phyloP scores from a whole-genome alignment of 2,797 vertebrate genomes.

The Morus bassanus region DNA sequence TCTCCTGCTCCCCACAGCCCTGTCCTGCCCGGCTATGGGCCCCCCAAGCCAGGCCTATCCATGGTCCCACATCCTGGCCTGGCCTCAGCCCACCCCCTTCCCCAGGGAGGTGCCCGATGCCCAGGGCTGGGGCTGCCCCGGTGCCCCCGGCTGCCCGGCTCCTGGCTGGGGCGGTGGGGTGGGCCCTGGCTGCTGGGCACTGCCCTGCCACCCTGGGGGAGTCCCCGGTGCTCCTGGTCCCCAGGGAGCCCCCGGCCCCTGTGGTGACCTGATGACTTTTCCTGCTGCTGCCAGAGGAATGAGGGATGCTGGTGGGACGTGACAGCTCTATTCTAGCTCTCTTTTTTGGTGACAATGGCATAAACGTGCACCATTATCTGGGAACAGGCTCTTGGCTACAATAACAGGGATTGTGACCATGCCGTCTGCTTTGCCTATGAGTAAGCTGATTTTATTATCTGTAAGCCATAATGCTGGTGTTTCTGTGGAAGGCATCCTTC shows the following conservation, averaged over 20 bases:
- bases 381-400: background rate
- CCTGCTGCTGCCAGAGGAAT: background rate
- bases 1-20: background rate
- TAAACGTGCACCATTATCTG: background rate
- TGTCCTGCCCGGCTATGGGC: rapidly evolving
- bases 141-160: rapidly evolving
- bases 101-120: too few species aligned
- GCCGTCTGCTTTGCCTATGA: background rate
- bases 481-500: background rate
- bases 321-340: background rate
- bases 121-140: rapidly evolving
- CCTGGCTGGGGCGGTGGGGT: background rate
- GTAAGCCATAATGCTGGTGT: background rate
- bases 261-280: background rate
- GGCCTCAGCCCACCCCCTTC: background rate
- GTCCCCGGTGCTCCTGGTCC: rapidly evolving
- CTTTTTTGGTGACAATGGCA: background rate
- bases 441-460: background rate
- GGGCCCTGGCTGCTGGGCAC: background rate
- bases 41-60: rapidly evolving
- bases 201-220: background rate
- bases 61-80: too few species aligned
- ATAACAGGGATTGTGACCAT: background rate
- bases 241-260: rapidly evolving
- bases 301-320: rapidly evolving